Percentiles rank a stretch among this genome's conserved stretches.
Evolutionary conservation across 2,113 vertebrate species (phyloP).

Genomic region (Marcusenius ussheri): DNA sequence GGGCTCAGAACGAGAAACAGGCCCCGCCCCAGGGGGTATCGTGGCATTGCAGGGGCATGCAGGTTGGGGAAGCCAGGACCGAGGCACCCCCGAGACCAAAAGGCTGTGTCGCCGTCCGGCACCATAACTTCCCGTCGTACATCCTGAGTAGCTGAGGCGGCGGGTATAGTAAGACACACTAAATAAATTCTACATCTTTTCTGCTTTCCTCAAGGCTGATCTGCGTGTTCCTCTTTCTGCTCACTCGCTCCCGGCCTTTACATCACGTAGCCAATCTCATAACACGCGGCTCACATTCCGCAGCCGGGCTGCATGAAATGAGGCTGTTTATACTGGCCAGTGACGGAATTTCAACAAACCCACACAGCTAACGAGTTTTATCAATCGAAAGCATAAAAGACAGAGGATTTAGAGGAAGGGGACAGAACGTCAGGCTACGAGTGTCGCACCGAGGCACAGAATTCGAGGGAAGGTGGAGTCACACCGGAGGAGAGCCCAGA

Average conservation of each 20-base stretch:
- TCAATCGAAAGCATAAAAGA: not conserved
- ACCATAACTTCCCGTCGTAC: not conserved
- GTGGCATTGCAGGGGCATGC: not conserved
- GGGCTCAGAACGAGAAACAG: not conserved
- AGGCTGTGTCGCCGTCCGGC: not conserved
- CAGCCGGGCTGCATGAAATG: not conserved
- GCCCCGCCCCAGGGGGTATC: not conserved
- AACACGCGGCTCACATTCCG: not conserved
- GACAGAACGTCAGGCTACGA: not conserved
- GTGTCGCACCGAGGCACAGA: not conserved
- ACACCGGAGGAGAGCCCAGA: not conserved
- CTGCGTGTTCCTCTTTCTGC: not conserved
- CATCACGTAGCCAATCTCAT: not conserved
- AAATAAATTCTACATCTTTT: not conserved
- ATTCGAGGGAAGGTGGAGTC: not conserved
- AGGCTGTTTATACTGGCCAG: not conserved
- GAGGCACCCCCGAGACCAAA: not conserved
- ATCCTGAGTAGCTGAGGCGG: not conserved
- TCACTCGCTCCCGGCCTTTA: not conserved
- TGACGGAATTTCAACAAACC: not conserved
- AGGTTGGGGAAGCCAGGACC: not conserved
- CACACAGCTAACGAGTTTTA: not conserved
- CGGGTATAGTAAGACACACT: not conserved
- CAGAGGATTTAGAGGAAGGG: not conserved
- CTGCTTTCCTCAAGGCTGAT: not conserved